Base-by-base conservation (phyloP, 2,797 vertebrate genomes). In the Acanthurus tractus region DNA sequence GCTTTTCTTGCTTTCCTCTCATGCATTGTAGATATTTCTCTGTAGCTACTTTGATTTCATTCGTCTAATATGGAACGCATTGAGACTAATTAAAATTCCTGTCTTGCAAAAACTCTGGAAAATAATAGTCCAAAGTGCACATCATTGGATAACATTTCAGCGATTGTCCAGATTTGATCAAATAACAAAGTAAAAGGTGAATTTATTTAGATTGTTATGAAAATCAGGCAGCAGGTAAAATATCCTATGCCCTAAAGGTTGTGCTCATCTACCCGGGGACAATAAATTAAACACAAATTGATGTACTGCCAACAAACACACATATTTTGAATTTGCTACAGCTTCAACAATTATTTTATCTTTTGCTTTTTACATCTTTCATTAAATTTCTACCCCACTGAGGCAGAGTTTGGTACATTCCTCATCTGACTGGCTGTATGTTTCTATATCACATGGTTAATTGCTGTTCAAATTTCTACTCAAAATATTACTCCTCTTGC, bases 381-480 rank as follows among this genome's bases (percentile, higher is more conserved):
- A 74, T 82, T 82, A 12, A 64, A 70, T 71, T 82, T 63, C 38
- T 71, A 38, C 68, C 83, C 72, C 58, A 59, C 63, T 67, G 29
- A 80, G 55, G 22, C 78, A 65, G n/a, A 70, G 55, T 67, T 74
- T 49, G 66, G 36, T 67, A 77, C 81, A 83, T 88, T 87, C 69
- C 63, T 76, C 71, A 83, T 87, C 48, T 57, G 63, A 85, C 75
- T 65, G 70, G 78, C 82, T 76, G 86, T 87, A 79, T 15, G 48
- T 89, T 84, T 88, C 58, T 80, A 79, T 74, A 84, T 79, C 63
- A 83, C 29, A 13, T 84, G 65, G 68, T 85, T 85, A 76, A 79
- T 85, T 80, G 74, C 76, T 88, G 36, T 82, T 89, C 58, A 83
- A 62, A 71, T 90, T 92, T 87, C 75, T 86, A 90, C 84, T 76